Evolutionary conservation across 2,797 vertebrate genomes (phyloP), one percentile per base, ranked within the genome.

Genomic region (Anguilla megastoma): DNA sequence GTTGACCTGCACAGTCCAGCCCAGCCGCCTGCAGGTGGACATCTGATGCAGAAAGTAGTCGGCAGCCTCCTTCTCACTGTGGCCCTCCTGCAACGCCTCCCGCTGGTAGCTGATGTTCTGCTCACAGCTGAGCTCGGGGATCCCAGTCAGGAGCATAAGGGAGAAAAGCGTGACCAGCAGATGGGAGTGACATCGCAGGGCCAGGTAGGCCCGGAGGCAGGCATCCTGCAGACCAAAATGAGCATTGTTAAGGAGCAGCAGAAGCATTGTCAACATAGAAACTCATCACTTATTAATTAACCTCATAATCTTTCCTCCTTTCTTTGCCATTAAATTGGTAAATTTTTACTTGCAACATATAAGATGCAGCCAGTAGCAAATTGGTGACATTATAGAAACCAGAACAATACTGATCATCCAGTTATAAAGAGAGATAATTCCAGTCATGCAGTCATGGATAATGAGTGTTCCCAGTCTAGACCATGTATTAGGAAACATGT

Each of bases 71-170:
- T 91, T 92, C 87, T 96, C 94, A 0, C 60, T 80, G 50, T 93
- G 92, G 0, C 93, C 94, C 87, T 95, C 92, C 90, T 96, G 96
- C 33, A 97, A 95, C 0, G 95, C 96, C 82, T 93, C 93, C 30
- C 94, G 93, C 91, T 97, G 94, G 93, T 96, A 97, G 7, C 85
- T 93, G 92, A 97, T 95, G 92, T 97, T 96, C 88, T 95, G 93
- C 0, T 94, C 90, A 0, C 93, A 89, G 2, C 95, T 96, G 48
- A 97, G 94, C 93, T 96, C 95, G 0, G 96, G 95, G 87, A 97
- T 97, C 48, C 96, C 96, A 0, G 96, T 97, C 84, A 96, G 92
- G 86, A 95, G 92, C 96, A 97, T 97, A 89, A 97, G 94, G 87
- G 95, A 96, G 94, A 96, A 97, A 2, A 97, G 96, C 0, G 95